A percentile compares a stretch with the other conserved stretches of the same genome.
These are phyloP conservation scores for Phengaris alcon DNA, from an alignment of 2,888 invertebrate species.

Conservation along the genomic window DNA sequence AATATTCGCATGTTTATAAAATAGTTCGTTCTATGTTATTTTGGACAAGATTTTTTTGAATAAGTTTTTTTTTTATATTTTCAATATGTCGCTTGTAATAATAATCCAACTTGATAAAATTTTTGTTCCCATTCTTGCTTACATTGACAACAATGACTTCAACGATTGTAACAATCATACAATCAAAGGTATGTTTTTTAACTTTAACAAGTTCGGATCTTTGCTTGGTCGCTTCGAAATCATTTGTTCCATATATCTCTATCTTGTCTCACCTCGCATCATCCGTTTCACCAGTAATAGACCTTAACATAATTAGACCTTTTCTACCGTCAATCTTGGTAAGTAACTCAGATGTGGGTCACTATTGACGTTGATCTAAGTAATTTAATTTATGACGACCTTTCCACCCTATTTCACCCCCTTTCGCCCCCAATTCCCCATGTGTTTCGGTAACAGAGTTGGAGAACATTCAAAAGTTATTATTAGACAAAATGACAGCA, in stretches of 20 bases:
- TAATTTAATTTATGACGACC: slow-evolving; percentile 19
- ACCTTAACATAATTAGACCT: slow-evolving; percentile 9
- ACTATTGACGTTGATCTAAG: slow-evolving; percentile 18
- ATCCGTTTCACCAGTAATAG: background rate
- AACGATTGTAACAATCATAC: no score
- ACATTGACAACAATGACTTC: no score
- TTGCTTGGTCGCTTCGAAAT: no score
- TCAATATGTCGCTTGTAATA: background rate
- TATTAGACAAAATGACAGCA: slow-evolving; percentile 20
- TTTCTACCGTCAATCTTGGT: background rate
- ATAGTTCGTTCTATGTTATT: background rate
- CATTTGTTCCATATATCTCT: background rate
- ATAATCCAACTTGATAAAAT: background rate
- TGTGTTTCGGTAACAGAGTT: slow-evolving; percentile 7
- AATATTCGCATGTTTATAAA: background rate
- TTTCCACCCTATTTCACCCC: background rate
- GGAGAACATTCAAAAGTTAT: slow-evolving; percentile 9
- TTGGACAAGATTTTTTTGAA: background rate
- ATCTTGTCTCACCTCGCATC: background rate
- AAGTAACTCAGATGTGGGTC: slow-evolving; percentile 9
- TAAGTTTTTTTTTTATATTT: background rate
- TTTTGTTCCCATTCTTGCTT: background rate
- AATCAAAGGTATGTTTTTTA: no score
- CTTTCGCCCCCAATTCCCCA: background rate
- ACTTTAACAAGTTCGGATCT: no score